Conservation (phyloP, 2,888 invertebrate genomes). For the Zygogramma bicolorata region DNA sequence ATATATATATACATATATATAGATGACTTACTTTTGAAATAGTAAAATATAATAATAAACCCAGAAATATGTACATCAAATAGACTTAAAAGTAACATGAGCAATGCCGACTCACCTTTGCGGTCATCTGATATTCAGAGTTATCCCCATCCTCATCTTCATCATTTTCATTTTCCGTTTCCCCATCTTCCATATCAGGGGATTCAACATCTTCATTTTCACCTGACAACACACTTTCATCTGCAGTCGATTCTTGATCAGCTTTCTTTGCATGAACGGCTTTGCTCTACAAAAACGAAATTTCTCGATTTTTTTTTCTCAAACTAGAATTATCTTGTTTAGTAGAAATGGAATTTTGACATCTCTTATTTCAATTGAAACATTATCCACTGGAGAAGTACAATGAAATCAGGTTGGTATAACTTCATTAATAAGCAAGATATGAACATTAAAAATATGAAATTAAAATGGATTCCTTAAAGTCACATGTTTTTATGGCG, state of each 20-base stretch:
- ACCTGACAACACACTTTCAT: conserved; percentile 16
- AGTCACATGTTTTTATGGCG: not conserved
- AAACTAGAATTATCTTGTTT: no score
- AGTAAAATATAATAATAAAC: no score
- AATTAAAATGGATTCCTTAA: not conserved
- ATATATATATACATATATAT: no score
- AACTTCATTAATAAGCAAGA: not conserved
- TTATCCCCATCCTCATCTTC: conserved; percentile 54
- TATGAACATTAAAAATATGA: no score
- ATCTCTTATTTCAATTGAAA: not conserved
- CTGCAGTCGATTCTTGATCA: conserved; percentile 27
- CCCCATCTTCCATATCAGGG: conserved; percentile 30
- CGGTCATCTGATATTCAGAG: conserved; percentile 30
- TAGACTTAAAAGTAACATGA: no score
- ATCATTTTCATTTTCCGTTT: conserved; percentile 51
- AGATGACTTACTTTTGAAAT: no score
- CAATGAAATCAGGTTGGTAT: not conserved
- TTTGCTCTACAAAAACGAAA: conserved; percentile 22
- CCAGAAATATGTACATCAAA: no score
- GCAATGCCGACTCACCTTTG: conserved; percentile 42
- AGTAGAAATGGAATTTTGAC: no score
- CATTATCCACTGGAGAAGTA: not conserved
- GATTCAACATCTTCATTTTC: conserved; percentile 31
- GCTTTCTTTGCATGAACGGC: conserved; percentile 10
- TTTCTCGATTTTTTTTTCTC: no score